Evolutionary conservation across 1,140 invertebrate species (phyloP).

Genomic region (Drosophila triauraria): DNA sequence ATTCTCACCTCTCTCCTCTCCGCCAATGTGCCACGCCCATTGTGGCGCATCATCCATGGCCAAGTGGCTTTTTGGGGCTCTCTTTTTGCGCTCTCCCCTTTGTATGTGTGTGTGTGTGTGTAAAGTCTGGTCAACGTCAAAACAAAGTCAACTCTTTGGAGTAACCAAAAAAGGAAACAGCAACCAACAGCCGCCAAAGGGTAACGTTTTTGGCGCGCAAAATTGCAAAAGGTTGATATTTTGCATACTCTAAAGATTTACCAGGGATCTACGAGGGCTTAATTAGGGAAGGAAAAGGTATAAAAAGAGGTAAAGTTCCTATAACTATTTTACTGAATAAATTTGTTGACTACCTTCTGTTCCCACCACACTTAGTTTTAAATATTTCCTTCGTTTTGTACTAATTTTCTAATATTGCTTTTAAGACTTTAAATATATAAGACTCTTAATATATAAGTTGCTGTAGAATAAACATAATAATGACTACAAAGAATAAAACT

Average conservation of each 20-base stretch:
- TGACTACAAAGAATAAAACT: too few relatives aligned
- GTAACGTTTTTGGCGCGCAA: conserved; percentile 17
- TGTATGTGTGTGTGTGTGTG: conserved; percentile 3
- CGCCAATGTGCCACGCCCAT: conserved; percentile 61
- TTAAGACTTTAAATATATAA: too few relatives aligned
- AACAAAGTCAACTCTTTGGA: conserved; percentile 62
- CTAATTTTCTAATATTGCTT: too few relatives aligned
- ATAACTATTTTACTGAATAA: too few relatives aligned
- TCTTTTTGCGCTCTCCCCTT: conserved; percentile 30
- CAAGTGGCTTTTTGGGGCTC: conserved; percentile 36
- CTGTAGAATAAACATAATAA: too few relatives aligned
- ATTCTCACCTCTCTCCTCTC: conserved; percentile 19
- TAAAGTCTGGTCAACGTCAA: conserved; percentile 46
- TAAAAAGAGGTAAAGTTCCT: too few relatives aligned
- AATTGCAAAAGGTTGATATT: neutral
- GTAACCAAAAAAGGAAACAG: conserved; percentile 7
- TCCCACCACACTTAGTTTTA: too few relatives aligned
- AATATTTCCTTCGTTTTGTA: too few relatives aligned
- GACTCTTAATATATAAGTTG: too few relatives aligned
- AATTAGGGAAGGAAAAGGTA: too few relatives aligned
- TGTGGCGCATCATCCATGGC: conserved; percentile 45
- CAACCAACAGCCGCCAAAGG: conserved; percentile 6
- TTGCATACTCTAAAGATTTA: neutral
- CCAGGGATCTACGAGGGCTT: too few relatives aligned
- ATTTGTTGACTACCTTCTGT: too few relatives aligned